phyloP scores from a whole-genome alignment of 2,888 invertebrate genomes.

The Xestia xanthographa region DNA sequence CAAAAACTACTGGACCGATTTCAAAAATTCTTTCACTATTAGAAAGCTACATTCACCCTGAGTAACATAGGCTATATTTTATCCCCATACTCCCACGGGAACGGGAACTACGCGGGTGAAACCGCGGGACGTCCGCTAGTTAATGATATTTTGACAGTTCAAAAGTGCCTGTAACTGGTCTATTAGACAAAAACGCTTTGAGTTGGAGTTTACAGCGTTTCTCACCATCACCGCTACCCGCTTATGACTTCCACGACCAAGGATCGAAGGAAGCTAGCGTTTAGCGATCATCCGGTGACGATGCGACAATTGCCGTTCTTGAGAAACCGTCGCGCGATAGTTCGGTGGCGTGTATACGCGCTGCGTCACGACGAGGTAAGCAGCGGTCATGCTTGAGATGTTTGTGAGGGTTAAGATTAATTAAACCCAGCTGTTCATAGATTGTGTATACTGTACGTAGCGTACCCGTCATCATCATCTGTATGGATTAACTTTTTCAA shows the following conservation, averaged over 20 bases:
- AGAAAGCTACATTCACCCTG: too few species aligned
- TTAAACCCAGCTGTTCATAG: neutral
- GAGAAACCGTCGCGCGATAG: conserved; percentile 59
- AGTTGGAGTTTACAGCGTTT: neutral
- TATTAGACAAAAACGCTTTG: neutral
- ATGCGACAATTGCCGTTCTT: conserved; percentile 71
- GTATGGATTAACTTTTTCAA: neutral
- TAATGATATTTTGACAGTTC: neutral
- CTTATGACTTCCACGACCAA: conserved; percentile 55
- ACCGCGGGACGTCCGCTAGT: too few species aligned
- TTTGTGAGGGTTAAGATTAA: neutral
- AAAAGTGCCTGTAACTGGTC: neutral
- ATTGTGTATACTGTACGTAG: neutral
- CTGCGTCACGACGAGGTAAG: conserved; percentile 46
- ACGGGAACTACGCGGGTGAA: too few species aligned
- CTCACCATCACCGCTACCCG: neutral
- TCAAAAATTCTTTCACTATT: too few species aligned
- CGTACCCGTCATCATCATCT: neutral
- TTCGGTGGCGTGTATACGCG: conserved; percentile 40
- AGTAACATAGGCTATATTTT: too few species aligned
- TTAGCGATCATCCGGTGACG: conserved; percentile 74
- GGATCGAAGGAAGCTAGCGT: conserved; percentile 75
- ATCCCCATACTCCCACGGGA: too few species aligned
- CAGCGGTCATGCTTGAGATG: conserved; percentile 5
- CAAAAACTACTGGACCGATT: too few species aligned